These are phyloP conservation scores for Catharus ustulatus DNA, from an alignment of 2,797 vertebrate genomes.

Conservation along the genomic window DNA sequence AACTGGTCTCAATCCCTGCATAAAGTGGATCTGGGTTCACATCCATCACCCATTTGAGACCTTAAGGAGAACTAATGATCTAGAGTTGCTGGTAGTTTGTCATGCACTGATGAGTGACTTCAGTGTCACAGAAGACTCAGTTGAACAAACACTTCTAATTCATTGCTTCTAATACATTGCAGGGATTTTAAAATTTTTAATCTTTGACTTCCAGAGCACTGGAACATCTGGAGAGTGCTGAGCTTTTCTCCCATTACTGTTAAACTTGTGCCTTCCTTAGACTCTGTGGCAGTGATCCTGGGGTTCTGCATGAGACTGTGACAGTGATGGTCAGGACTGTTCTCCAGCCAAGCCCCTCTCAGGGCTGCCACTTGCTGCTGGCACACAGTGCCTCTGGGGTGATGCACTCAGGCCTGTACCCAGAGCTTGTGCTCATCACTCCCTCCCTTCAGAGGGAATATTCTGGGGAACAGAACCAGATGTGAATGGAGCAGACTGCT, in stretches of 20 bases:
- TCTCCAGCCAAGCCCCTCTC: neutral
- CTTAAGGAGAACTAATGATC: neutral
- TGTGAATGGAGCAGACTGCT: neutral
- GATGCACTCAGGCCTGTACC: neutral
- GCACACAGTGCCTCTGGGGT: neutral
- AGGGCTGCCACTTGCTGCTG: neutral
- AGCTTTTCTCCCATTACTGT: neutral
- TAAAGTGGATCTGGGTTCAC: neutral
- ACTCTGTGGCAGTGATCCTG: neutral
- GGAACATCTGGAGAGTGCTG: neutral
- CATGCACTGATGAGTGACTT: neutral
- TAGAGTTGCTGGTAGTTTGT: neutral
- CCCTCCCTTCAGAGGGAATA: neutral
- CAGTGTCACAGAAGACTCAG: neutral
- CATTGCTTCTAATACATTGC: neutral
- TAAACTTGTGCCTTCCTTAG: neutral
- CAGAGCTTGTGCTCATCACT: neutral
- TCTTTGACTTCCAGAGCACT: neutral
- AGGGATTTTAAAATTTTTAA: neutral
- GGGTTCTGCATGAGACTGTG: neutral
- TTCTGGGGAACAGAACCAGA: neutral
- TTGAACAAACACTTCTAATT: neutral
- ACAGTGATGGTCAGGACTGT: rapidly evolving
- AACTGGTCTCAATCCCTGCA: neutral
- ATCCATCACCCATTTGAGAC: neutral